Conservation (phyloP, 1,140 invertebrate genomes). For the Zophobas atratus region DNA sequence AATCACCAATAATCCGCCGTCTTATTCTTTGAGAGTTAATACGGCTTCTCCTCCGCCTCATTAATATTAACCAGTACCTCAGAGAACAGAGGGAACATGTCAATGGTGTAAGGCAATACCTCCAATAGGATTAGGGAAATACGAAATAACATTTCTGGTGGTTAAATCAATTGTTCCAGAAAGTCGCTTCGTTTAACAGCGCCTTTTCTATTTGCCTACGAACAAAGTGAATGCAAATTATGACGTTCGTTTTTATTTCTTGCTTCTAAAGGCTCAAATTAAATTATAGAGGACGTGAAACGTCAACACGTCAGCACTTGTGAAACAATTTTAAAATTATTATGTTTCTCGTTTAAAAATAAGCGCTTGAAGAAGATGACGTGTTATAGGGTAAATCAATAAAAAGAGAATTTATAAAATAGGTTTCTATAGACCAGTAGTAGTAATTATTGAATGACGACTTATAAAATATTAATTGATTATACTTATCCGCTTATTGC, state of each 20-base stretch:
- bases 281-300: too few species aligned
- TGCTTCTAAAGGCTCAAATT: too few species aligned
- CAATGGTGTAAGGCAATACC: conserved; percentile 58
- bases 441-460: too few species aligned
- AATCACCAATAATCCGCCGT: conserved; percentile 57
- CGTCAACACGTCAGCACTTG: too few species aligned
- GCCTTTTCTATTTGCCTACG: conserved; percentile 46
- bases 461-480: too few species aligned
- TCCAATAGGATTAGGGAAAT: conserved; percentile 61
- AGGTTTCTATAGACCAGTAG: too few species aligned
- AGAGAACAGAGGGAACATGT: conserved; percentile 53
- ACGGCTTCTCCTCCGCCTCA: conserved; percentile 55
- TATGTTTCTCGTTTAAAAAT: too few species aligned
- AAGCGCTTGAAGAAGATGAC: too few species aligned
- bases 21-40: conserved; percentile 57
- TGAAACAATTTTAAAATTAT: too few species aligned
- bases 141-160: conserved; percentile 59
- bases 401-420: too few species aligned
- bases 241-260: conserved; percentile 41
- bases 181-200: conserved; percentile 56
- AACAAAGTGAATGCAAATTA: conserved; percentile 50
- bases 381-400: too few species aligned
- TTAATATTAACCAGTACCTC: conserved; percentile 58
- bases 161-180: conserved; percentile 60
- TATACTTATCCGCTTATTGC: too few species aligned